These are phyloP conservation scores for Ectobius pallidus DNA, from an alignment of 2,888 invertebrate species.

Conservation along the genomic window DNA sequence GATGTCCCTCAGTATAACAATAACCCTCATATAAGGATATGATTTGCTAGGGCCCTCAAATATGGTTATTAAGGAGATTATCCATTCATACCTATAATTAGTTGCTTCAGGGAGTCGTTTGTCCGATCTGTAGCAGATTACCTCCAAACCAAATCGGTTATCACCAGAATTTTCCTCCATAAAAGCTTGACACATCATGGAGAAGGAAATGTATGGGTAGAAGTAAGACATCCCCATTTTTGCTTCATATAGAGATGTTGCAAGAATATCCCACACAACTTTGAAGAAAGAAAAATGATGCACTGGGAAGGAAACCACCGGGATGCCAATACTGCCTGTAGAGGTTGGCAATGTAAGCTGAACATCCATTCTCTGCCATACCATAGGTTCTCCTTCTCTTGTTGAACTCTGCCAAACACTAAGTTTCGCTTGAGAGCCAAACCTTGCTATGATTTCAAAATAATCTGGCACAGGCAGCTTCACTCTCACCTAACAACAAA, in stretches of 20 bases:
- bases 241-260: constrained; percentile 45
- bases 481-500: constrained; percentile 38
- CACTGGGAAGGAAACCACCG: constrained; percentile 46
- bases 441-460: constrained; percentile 40
- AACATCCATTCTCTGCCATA: constrained; percentile 45
- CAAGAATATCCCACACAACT: constrained; percentile 48
- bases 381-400: constrained; percentile 44
- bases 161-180: constrained; percentile 47
- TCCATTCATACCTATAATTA: constrained; percentile 39
- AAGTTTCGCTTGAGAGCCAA: constrained; percentile 41
- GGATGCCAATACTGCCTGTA: constrained; percentile 30
- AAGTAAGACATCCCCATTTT: constrained; percentile 48
- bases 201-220: constrained; percentile 47
- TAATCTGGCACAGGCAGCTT: constrained; percentile 49
- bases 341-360: constrained; percentile 29
- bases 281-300: constrained; percentile 49
- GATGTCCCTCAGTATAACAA: too few species aligned
- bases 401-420: constrained; percentile 47
- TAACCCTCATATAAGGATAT: too few species aligned
- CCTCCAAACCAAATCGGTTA: constrained; percentile 48
- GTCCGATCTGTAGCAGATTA: constrained; percentile 48
- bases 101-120: constrained; percentile 42
- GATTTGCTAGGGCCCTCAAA: too few species aligned
- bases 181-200: constrained; percentile 50
- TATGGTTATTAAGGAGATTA: too few species aligned